Base-by-base conservation (phyloP, 2,797 vertebrate genomes). In the Anguilla pacifica region DNA sequence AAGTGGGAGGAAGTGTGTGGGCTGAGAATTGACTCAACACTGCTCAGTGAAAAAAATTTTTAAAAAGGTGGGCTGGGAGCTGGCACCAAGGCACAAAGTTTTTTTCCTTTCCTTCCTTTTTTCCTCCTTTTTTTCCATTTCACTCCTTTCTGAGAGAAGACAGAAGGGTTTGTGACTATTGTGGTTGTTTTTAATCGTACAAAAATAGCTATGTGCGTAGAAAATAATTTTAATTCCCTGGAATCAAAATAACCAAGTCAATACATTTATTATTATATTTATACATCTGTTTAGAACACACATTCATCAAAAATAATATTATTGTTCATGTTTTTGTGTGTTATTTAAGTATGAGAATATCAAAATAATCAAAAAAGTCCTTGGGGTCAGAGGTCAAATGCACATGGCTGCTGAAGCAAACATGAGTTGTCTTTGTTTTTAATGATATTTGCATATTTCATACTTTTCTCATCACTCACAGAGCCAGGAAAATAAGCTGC, bases 1-100 rank as follows among this genome's bases (percentile, higher is more conserved):
- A 94, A 96, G 97, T 96, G 95, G 96, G 92, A 94, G 95, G 95
- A 96, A 97, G 17, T 22, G 74, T 77, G 95, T 96, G 95, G 95
- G 95, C 96, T 96, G 96, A 95, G 95, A 94, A 96, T 95, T 97
- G 96, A 96, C 95, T 96, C 96, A 96, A 95, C 96, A 95, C 95
- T 95, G 96, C 95, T 92, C 94, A 92, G 93, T 94, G 94, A 96
- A 96, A 96, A 43, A 43, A 0, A 5, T 43, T 43, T 96, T 97
- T 96, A 96, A 95, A 95, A 74, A 92, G 90, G 96, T 97, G 96
- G 96, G 97, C 95, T 95, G 95, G 92, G 93, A 96, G 96, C 96
- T 96, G 95, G 96, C 96, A 92, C 94, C 94, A 93, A 91, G 90
- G 92, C 53, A 10, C 83, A 19, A 10, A 22, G 15, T 31, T n/a